A percentile compares a stretch with the other conserved stretches of the same genome.
These are phyloP conservation scores for Pelvicachromis taeniatus DNA, from an alignment of 2,113 vertebrate species.

Conservation along the genomic window DNA sequence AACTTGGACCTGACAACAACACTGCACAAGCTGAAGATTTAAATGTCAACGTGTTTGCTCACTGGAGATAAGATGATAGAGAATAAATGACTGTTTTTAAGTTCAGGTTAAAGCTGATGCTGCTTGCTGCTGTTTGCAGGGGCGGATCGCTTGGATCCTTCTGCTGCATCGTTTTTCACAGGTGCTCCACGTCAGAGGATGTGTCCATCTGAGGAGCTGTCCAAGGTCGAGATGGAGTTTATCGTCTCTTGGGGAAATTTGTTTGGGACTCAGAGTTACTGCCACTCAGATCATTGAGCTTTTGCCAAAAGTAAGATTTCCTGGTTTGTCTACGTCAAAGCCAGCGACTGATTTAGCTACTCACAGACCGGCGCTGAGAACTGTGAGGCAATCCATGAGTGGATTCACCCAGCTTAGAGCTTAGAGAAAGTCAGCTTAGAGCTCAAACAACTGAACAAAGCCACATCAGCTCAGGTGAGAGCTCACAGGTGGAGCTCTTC, in stretches of 20 bases:
- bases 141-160: background rate
- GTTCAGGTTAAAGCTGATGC: background rate
- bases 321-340: background rate
- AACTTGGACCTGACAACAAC: background rate
- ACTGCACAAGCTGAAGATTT: background rate
- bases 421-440: background rate
- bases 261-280: background rate
- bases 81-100: background rate
- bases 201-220: background rate
- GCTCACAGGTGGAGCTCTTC: background rate
- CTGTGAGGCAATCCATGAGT: background rate
- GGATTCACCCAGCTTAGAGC: background rate
- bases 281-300: background rate
- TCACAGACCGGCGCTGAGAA: background rate
- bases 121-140: background rate
- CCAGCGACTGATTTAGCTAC: background rate
- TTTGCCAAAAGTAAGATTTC: background rate
- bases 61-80: too few relatives aligned
- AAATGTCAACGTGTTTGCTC: background rate
- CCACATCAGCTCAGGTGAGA: background rate
- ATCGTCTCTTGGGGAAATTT: background rate
- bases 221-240: background rate
- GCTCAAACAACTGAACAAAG: background rate
- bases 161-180: background rate
- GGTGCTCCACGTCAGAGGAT: accelerated